Evolutionary conservation across 2,888 invertebrate species (phyloP).

Genomic region (Matsumyia berberina): DNA sequence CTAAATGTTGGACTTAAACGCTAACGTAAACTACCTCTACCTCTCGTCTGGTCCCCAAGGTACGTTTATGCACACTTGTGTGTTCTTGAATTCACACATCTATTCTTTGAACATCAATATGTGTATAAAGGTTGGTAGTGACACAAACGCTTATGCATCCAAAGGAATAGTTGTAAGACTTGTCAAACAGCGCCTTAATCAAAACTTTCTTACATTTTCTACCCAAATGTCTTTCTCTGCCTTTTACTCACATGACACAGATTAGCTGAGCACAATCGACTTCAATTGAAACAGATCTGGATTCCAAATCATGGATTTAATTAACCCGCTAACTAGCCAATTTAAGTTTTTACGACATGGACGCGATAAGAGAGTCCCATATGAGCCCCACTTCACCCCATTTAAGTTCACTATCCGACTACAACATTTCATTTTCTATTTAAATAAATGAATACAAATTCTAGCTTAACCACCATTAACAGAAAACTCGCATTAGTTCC

Average conservation of each 20-base stretch:
- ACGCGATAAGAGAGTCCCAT: neutral
- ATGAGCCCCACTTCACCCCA: slow-evolving; percentile 26
- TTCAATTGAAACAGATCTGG: slow-evolving; percentile 32
- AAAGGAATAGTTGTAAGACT: no score
- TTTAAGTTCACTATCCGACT: slow-evolving; percentile 46
- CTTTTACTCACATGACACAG: neutral
- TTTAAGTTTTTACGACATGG: slow-evolving; percentile 32
- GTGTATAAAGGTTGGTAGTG: no score
- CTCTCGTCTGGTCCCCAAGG: no score
- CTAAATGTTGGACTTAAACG: no score
- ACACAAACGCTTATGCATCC: no score
- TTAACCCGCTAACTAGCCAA: slow-evolving; percentile 36
- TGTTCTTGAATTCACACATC: no score
- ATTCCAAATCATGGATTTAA: slow-evolving; percentile 30
- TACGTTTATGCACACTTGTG: no score
- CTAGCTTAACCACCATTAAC: slow-evolving; percentile 57
- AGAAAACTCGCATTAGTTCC: slow-evolving; percentile 16
- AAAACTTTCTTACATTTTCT: neutral
- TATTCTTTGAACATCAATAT: no score
- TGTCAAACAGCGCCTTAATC: no score
- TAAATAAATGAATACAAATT: slow-evolving; percentile 75
- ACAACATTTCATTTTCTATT: slow-evolving; percentile 45
- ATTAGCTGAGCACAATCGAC: slow-evolving; percentile 3
- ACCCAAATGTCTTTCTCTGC: neutral
- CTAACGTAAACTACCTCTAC: no score